Conservation (phyloP, 2,113 vertebrate genomes). For the Austrofundulus limnaeus region DNA sequence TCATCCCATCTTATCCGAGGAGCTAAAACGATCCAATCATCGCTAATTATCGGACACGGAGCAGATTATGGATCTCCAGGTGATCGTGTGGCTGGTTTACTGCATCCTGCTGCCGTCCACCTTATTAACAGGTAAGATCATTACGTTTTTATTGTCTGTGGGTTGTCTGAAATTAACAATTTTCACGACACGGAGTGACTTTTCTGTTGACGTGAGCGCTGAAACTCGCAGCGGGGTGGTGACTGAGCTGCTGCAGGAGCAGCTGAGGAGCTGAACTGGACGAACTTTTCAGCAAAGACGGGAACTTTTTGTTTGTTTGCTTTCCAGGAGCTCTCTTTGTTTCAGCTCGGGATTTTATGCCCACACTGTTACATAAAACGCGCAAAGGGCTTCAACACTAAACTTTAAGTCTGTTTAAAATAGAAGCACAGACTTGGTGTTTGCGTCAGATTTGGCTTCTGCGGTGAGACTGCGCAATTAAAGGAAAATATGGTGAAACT, state of each 20-base stretch:
- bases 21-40: neutral
- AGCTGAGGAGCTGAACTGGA: slow-evolving; percentile 1
- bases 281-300: slow-evolving; percentile 1
- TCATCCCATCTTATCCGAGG: neutral
- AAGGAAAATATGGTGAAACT: too few species aligned
- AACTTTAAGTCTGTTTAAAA: too few species aligned
- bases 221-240: neutral
- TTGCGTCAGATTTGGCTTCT: too few species aligned
- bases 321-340: too few species aligned
- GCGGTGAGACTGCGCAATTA: too few species aligned
- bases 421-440: too few species aligned
- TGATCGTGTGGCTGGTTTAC: slow-evolving; percentile 64
- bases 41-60: neutral
- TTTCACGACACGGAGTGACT: neutral
- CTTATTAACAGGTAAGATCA: slow-evolving; percentile 62
- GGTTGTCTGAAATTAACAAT: neutral
- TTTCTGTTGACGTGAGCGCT: neutral
- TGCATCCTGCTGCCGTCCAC: slow-evolving; percentile 56
- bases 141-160: neutral
- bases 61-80: slow-evolving; percentile 68
- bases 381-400: too few species aligned
- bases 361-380: too few species aligned
- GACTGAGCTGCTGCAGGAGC: neutral
- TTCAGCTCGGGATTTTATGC: too few species aligned
- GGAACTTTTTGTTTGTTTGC: neutral